Evolutionary conservation across 1,140 invertebrate genomes (phyloP), one percentile per base, ranked within the genome.

Genomic region (Drosophila paulistorum): DNA sequence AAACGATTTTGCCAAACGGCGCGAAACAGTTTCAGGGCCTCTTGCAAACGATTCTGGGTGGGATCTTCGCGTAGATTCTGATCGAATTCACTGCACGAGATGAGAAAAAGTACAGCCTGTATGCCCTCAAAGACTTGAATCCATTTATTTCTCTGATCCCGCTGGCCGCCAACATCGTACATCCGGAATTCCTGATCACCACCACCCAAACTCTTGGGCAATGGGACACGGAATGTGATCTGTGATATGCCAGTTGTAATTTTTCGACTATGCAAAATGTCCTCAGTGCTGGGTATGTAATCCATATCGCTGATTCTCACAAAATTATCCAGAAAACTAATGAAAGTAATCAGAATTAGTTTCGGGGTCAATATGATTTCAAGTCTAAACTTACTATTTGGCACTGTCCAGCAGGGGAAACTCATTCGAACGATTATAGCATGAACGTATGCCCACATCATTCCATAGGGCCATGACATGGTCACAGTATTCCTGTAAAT

Each of bases 121-220:
- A 97, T 96, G 17, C 95, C 96, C 91, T 96, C 96, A 84, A 97
- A 97, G 1, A 96, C 95, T 90, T 96, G 95, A 71, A 96, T 97
- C 96, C 96, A 97, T 91, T 97, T 97, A 78, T 95, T 95, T 26
- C 96, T 92, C 90, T 97, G 96, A 10, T 96, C 96, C 69, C 96
- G 92, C 92, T 98, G 97, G 0, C 97, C 97, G 0, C 96, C 96
- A 1, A 96, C 96, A 79, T 96, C 96, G 76, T 95, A 96, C 95
- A 96, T 96, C 93, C 95, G 95, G 90, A 96, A 96, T 20, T 94
- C 93, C 74, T 95, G 95, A 14, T 92, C 90, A 1, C 95, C 94
- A 9, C 95, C 95, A 2, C 95, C 95, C 92, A 95, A 94, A 58
- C 93, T 93, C 87, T 94, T 94, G 6, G 95, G 95, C 10, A 96